phyloP scores from a whole-genome alignment of 2,888 invertebrate species.

The Biston stratarius region DNA sequence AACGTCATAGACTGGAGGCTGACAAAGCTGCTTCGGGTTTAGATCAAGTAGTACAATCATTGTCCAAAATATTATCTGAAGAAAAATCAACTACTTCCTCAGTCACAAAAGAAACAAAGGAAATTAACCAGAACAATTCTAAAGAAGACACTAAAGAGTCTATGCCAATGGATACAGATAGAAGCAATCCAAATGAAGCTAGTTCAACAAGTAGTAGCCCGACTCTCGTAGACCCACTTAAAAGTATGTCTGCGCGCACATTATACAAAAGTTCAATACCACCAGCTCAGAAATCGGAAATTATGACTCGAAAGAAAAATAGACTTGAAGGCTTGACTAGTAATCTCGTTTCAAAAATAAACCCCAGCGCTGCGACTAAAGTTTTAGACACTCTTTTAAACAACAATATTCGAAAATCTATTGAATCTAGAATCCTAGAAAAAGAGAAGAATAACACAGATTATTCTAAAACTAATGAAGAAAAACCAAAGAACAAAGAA shows the following conservation, averaged over 20 bases:
- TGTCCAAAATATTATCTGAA: slow-evolving; percentile 80
- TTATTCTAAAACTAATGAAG: slow-evolving; percentile 61
- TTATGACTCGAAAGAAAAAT: slow-evolving; percentile 88
- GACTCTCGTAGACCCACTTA: slow-evolving; percentile 69
- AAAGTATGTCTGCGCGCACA: slow-evolving; percentile 82
- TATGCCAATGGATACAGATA: slow-evolving; percentile 53
- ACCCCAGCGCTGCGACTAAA: slow-evolving; percentile 83
- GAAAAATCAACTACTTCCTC: slow-evolving; percentile 62
- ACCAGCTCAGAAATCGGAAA: slow-evolving; percentile 84
- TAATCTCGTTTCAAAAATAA: slow-evolving; percentile 87
- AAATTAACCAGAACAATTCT: slow-evolving; percentile 67
- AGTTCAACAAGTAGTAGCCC: slow-evolving; percentile 55
- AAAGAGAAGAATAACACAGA: slow-evolving; percentile 72
- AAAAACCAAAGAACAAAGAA: slow-evolving; percentile 73
- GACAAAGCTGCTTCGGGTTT: slow-evolving; percentile 78
- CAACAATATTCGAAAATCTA: slow-evolving; percentile 82
- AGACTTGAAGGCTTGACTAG: slow-evolving; percentile 87
- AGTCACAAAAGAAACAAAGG: slow-evolving; percentile 64
- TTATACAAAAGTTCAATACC: slow-evolving; percentile 80
- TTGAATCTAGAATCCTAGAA: slow-evolving; percentile 81
- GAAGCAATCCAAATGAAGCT: slow-evolving; percentile 51
- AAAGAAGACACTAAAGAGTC: slow-evolving; percentile 64
- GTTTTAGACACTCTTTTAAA: slow-evolving; percentile 81
- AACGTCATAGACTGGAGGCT: slow-evolving; percentile 89
- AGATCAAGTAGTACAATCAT: slow-evolving; percentile 80